These are phyloP conservation scores for Steinernema scapterisci DNA, from an alignment of 2,888 invertebrate species.

Conservation along the genomic window DNA sequence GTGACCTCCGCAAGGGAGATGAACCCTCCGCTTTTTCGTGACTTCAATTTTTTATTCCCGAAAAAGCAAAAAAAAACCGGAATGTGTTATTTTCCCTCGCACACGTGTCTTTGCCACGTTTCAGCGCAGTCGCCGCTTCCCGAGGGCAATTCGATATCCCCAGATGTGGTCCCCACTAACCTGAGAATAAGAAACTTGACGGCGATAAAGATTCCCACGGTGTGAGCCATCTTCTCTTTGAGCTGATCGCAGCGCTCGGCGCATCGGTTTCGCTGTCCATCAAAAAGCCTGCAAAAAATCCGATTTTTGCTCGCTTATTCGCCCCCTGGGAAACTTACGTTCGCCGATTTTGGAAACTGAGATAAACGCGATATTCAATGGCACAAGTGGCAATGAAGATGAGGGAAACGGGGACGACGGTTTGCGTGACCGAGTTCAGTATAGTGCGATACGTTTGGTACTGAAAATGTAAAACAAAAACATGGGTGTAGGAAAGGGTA, in stretches of 20 bases:
- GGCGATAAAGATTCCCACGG: constrained; percentile 65
- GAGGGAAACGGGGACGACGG: constrained; percentile 59
- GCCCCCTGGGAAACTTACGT: constrained; percentile 47
- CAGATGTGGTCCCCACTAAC: constrained; percentile 33
- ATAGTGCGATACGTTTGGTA: constrained; percentile 56
- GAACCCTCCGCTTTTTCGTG: background rate
- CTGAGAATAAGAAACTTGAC: constrained; percentile 63
- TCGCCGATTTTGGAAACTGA: constrained; percentile 57
- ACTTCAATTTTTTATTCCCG: background rate
- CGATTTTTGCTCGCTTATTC: background rate
- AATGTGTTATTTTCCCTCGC: too few species aligned
- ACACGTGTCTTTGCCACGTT: background rate
- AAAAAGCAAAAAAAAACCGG: background rate
- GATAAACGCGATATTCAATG: constrained; percentile 61
- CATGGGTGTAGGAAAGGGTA: background rate
- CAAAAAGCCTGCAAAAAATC: constrained; percentile 57
- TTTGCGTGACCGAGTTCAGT: constrained; percentile 59
- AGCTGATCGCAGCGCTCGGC: constrained; percentile 59
- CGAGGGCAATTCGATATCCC: background rate
- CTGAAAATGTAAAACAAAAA: constrained; percentile 42
- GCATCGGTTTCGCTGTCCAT: constrained; percentile 58
- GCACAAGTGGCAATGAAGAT: constrained; percentile 61
- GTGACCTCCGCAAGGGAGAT: background rate
- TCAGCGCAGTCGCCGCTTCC: background rate
- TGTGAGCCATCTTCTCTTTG: constrained; percentile 59